These are phyloP conservation scores for Dinomys branickii DNA, from an alignment of 2,113 vertebrate species.

Conservation along the genomic window DNA sequence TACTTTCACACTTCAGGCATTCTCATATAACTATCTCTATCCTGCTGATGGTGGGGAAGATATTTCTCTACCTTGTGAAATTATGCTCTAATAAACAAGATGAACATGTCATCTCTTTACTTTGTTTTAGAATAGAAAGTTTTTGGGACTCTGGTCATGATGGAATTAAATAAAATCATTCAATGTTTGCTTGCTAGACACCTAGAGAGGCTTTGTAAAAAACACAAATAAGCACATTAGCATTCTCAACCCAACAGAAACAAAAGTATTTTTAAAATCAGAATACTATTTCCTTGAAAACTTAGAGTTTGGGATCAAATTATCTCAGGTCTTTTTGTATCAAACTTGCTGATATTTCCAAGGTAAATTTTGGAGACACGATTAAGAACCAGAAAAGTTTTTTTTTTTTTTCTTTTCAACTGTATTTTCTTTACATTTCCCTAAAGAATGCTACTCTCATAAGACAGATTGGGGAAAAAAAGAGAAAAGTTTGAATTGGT, in stretches of 20 bases:
- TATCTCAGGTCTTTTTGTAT: not conserved
- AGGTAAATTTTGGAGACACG: not conserved
- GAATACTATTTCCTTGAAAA: slow-evolving; percentile 37
- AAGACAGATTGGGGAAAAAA: not conserved
- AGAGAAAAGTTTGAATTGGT: not conserved
- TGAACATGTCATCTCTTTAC: not conserved
- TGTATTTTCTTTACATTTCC: not conserved
- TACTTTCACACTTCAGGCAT: not conserved
- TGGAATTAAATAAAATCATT: slow-evolving; percentile 28
- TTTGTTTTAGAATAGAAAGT: not conserved
- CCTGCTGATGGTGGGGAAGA: not conserved
- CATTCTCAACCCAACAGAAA: not conserved
- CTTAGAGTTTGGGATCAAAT: slow-evolving; percentile 25
- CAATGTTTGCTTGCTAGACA: slow-evolving; percentile 11
- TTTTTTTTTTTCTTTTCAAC: not conserved
- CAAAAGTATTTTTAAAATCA: not conserved
- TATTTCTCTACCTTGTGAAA: not conserved
- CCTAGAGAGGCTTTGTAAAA: not conserved
- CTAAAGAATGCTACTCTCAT: not conserved
- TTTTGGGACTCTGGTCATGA: slow-evolving; percentile 32
- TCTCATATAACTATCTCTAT: not conserved
- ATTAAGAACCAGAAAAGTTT: not conserved
- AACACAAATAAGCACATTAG: not conserved
- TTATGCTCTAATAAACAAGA: not conserved
- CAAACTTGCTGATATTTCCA: not conserved